A percentile compares a stretch with the other conserved stretches of the same genome.
Conservation (phyloP, 2,888 invertebrate species). For the Nemoura dubitans region DNA sequence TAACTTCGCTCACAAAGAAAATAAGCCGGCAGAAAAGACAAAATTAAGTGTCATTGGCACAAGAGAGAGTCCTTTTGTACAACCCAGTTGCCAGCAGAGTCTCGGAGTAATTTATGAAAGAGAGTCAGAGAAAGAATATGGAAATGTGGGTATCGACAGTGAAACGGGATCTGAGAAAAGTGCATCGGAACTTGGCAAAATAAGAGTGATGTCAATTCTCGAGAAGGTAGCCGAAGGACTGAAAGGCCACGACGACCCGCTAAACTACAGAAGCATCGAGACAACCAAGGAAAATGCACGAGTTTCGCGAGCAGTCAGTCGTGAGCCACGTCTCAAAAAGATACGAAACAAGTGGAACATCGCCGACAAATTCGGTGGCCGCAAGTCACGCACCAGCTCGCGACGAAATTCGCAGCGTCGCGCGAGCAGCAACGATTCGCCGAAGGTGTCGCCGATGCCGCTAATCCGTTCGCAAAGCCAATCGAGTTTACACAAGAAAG, state of each 20-base stretch:
- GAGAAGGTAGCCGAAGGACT: background rate
- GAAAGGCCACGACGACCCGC: background rate
- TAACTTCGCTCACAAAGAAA: background rate
- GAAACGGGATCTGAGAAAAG: background rate
- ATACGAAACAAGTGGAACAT: constrained; percentile 33
- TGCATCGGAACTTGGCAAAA: background rate
- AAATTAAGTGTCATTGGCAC: background rate
- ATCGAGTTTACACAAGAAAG: background rate
- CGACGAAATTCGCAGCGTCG: background rate
- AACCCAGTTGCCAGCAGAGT: background rate
- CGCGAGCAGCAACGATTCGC: background rate
- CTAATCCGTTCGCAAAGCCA: background rate
- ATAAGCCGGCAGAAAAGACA: background rate
- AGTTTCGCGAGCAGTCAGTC: background rate
- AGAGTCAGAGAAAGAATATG: background rate
- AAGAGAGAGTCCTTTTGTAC: background rate
- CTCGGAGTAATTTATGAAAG: background rate
- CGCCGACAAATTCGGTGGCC: background rate
- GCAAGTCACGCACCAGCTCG: background rate
- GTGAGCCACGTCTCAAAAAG: constrained; percentile 20
- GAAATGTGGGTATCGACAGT: background rate
- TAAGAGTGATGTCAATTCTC: background rate
- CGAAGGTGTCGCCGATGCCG: background rate
- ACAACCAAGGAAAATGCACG: background rate
- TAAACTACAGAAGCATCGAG: background rate